phyloP scores from a whole-genome alignment of 1,140 invertebrate species.

The Drosophila teissieri region DNA sequence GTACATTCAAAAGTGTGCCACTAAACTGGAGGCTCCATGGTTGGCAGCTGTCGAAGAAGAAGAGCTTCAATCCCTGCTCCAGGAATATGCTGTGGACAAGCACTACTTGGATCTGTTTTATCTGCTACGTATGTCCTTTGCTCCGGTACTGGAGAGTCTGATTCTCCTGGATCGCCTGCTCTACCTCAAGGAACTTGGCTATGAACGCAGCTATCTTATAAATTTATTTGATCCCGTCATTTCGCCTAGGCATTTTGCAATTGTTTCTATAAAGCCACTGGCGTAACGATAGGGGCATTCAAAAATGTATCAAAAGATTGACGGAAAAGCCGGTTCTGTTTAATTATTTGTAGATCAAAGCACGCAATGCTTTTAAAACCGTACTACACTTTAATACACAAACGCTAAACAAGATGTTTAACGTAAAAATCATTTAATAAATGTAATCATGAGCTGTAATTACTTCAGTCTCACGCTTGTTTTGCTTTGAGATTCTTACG shows the following conservation, averaged over 20 bases:
- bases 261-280: slow-evolving; percentile 85
- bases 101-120: slow-evolving; percentile 92
- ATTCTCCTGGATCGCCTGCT: slow-evolving; percentile 93
- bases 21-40: slow-evolving; percentile 59
- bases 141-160: slow-evolving; percentile 93
- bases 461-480: not conserved
- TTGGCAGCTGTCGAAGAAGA: slow-evolving; percentile 52
- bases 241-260: slow-evolving; percentile 91
- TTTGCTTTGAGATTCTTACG: not conserved
- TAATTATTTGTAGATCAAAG: slow-evolving; percentile 2
- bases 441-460: slow-evolving; percentile 4
- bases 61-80: slow-evolving; percentile 85
- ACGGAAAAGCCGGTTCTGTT: not conserved
- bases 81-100: slow-evolving; percentile 85
- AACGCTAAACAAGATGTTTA: not conserved
- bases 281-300: not conserved
- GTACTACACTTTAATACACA: not conserved
- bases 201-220: slow-evolving; percentile 88
- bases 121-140: slow-evolving; percentile 91
- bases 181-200: slow-evolving; percentile 90
- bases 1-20: slow-evolving; percentile 87
- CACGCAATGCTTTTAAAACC: slow-evolving; percentile 7
- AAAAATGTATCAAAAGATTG: slow-evolving; percentile 5
- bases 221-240: slow-evolving; percentile 91
- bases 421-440: not conserved